phyloP scores from a whole-genome alignment of 2,113 vertebrate species.

The Cynocephalus volans region DNA sequence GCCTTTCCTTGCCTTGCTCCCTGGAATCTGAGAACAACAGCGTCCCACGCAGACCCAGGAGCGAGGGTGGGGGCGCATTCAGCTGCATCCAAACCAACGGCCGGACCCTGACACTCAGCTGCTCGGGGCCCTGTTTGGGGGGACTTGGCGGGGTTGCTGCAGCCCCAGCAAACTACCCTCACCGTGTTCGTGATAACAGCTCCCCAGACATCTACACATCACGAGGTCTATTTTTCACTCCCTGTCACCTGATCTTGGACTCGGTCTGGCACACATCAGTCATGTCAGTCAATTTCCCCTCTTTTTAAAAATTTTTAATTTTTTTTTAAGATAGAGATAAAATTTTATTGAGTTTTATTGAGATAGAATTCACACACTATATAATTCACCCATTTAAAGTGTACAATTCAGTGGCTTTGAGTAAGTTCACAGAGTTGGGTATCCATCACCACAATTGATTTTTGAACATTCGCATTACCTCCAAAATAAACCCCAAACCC shows the following conservation, averaged over 20 bases:
- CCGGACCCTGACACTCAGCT: fast-evolving
- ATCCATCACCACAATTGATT: no score
- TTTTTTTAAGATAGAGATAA: no score
- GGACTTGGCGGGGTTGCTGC: not conserved
- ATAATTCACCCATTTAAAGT: not conserved
- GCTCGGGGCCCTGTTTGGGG: not conserved
- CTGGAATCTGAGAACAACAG: fast-evolving
- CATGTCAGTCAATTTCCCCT: not conserved
- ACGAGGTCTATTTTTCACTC: no score
- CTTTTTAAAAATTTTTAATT: not conserved
- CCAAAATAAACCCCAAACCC: not conserved
- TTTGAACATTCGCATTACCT: not conserved
- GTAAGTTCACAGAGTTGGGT: no score
- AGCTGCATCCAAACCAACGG: fast-evolving
- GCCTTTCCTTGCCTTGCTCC: no score
- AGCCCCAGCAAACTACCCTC: not conserved
- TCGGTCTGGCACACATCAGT: not conserved
- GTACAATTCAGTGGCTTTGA: not conserved
- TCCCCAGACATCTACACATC: fast-evolving
- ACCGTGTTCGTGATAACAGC: not conserved
- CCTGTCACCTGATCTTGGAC: not conserved
- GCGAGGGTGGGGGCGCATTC: not conserved
- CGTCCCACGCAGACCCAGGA: fast-evolving
- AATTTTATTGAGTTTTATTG: no score
- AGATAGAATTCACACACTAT: not conserved